Percentiles rank a stretch among this genome's conserved stretches.
phyloP scores from a whole-genome alignment of 1,140 invertebrate genomes.

The Melitaea cinxia region DNA sequence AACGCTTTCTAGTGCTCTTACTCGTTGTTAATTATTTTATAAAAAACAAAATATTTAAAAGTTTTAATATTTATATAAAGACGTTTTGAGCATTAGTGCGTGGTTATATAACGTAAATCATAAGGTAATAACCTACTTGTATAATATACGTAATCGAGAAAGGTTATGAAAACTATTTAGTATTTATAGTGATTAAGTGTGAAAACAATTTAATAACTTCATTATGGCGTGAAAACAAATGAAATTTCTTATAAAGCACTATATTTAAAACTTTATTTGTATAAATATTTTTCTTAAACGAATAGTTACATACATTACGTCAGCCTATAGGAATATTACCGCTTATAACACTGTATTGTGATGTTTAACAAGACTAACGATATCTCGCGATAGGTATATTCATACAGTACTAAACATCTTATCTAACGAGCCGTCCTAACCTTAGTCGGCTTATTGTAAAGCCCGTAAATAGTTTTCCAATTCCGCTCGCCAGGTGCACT shows the following conservation, averaged over 20 bases:
- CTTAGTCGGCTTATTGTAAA: slow-evolving; percentile 60
- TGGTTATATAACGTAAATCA: no score
- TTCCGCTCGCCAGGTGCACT: slow-evolving; percentile 58
- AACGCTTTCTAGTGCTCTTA: slow-evolving; percentile 20
- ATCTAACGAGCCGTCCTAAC: slow-evolving; percentile 38
- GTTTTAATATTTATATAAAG: neutral
- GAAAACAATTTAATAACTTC: no score
- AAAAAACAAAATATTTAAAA: neutral
- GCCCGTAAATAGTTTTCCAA: slow-evolving; percentile 54
- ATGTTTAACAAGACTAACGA: slow-evolving; percentile 7
- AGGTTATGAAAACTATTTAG: no score
- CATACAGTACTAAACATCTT: slow-evolving; percentile 28
- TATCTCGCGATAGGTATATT: neutral
- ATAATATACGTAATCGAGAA: no score
- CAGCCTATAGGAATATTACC: neutral
- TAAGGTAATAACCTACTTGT: no score
- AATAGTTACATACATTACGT: no score
- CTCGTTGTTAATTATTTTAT: slow-evolving; percentile 3
- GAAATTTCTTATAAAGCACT: no score
- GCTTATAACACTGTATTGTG: neutral
- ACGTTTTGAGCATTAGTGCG: no score
- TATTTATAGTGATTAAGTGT: no score
- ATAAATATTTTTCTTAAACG: no score
- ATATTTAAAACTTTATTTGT: no score
- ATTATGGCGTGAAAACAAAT: no score